Percentiles rank a stretch among this genome's conserved stretches.
Conservation (phyloP, 2,888 invertebrate species). For the Chrysotoxum bicinctum region DNA sequence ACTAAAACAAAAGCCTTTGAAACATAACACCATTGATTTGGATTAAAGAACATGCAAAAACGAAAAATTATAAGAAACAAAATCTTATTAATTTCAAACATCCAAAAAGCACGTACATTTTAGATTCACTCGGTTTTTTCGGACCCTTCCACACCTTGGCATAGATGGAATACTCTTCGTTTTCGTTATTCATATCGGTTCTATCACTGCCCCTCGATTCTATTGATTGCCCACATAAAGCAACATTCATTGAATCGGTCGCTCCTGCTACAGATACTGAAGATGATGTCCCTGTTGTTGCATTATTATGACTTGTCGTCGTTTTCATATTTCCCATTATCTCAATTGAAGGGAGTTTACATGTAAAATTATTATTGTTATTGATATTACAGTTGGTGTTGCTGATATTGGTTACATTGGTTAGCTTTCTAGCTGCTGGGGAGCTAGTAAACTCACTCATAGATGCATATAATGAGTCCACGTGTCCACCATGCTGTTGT, state of each 20-base stretch:
- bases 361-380: conserved; percentile 69
- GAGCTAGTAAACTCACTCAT: conserved; percentile 75
- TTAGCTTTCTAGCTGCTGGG: conserved; percentile 66
- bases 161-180: conserved; percentile 80
- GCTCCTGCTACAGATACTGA: conserved; percentile 2
- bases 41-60: conserved; percentile 35
- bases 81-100: neutral
- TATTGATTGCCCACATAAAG: conserved; percentile 54
- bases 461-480: conserved; percentile 54
- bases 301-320: conserved; percentile 59
- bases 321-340: conserved; percentile 74
- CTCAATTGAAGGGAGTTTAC: conserved; percentile 73
- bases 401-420: conserved; percentile 63
- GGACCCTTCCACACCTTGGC: conserved; percentile 82
- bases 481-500: conserved; percentile 73
- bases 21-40: conserved; percentile 26
- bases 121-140: conserved; percentile 80
- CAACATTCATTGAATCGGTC: conserved; percentile 55
- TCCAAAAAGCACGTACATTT: conserved; percentile 78
- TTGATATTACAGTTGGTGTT: conserved; percentile 67
- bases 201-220: conserved; percentile 33
- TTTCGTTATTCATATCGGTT: conserved; percentile 75
- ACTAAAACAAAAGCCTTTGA: neutral
- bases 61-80: conserved; percentile 10
- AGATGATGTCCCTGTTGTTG: conserved; percentile 15